Base-by-base conservation (phyloP, 64 coral and sea anemone species). In the Montipora capricornis region DNA sequence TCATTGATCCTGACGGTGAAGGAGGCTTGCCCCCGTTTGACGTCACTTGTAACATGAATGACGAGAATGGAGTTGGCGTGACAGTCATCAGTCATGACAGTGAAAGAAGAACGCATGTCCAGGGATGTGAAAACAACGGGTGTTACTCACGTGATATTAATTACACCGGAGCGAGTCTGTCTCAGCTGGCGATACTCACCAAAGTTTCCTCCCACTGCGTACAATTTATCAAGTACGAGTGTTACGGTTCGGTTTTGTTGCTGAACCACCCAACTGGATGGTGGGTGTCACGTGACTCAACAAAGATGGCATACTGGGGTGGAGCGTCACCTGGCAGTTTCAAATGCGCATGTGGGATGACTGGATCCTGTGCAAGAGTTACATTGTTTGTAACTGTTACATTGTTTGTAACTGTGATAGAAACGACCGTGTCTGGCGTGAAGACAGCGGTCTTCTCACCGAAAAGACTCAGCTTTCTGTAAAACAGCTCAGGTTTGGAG, bases 1-100 rank as follows among this genome's bases (percentile, higher is more conserved):
- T 58, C 7, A 81, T 81, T 26, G 79, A 81, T 58, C 79, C 79
- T 37, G 79, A 81, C 9, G 79, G 79, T 52, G 51, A 81, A 9
- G 79, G 50, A 81, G n/a, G 79, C 79, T 81, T 81, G 49, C 52
- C 49, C 5, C 79, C 51, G 52, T 26, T 81, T 81, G 6, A 58
- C n/a, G 79, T 81, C 79, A 81, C 79, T 1, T 81, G 79, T 81
- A 49, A 81, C 20, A 81, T 81, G 79, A 58, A 8, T 58, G 79
- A 81, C 79, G 55, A 60, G 79, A 81, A 81, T 37, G 52, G 79
- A 81, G 79, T 81, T 81, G 79, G 79, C 52, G 79, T 81, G 79
- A 81, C 79, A 81, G 79, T 81, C 51, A 10, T 81, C n/a, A 59
- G 79, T 81, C 79, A 81, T n/a, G 20, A 81, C 47, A 81, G 51